Conservation (phyloP, 2,888 invertebrate genomes). For the Leptinotarsa tumamoca region DNA sequence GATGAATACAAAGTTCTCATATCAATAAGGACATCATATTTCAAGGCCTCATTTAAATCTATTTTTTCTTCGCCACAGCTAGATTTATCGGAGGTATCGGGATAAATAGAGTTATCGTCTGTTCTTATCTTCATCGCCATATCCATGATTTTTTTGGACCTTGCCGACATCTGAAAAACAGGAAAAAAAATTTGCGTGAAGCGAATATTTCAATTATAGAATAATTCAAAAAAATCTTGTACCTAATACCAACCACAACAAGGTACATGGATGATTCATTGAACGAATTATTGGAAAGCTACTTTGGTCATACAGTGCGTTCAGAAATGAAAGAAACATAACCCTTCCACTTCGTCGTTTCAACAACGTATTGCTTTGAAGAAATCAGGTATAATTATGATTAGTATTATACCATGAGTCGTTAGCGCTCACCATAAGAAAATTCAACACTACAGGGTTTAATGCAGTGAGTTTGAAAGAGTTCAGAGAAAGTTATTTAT, state of each 20-base stretch:
- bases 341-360: no score
- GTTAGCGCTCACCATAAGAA: not conserved
- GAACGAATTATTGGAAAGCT: not conserved
- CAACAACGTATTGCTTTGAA: no score
- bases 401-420: not conserved
- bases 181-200: not conserved
- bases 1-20: constrained; percentile 12
- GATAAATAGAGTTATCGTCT: constrained; percentile 10
- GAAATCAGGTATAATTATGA: not conserved
- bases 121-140: constrained; percentile 4
- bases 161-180: constrained; percentile 18
- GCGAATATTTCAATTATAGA: not conserved
- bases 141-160: not conserved
- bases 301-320: not conserved
- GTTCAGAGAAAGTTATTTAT: not conserved
- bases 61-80: not conserved
- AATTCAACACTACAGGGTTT: not conserved
- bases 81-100: constrained; percentile 12
- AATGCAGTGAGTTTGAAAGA: not conserved
- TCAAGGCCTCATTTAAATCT: constrained; percentile 1
- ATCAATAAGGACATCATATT: not conserved
- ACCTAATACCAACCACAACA: not conserved
- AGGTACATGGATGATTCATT: not conserved
- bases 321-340: not conserved
- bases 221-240: not conserved